Conservation (phyloP, 2,113 vertebrate species). For the Coptodon bakossiorum region DNA sequence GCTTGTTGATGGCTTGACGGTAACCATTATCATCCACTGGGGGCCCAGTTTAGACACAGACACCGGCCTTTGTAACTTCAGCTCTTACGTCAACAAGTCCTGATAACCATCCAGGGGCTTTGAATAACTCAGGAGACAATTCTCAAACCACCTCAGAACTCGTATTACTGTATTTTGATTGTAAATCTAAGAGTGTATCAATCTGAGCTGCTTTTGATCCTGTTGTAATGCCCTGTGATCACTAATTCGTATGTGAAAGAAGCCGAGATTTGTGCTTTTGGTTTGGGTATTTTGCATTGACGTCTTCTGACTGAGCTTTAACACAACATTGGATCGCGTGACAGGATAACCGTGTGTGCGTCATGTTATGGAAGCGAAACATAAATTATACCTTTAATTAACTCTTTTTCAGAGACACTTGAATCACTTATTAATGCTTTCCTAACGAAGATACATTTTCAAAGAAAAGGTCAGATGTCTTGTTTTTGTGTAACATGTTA, state of each 20-base stretch:
- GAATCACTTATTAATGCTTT: background rate
- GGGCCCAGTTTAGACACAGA: conserved; percentile 32
- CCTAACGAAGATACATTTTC: background rate
- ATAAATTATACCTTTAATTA: conserved; percentile 13
- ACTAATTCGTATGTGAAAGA: background rate
- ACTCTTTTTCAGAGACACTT: background rate
- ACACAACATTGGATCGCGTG: background rate
- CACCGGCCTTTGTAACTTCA: conserved; percentile 19
- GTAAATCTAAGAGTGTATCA: background rate
- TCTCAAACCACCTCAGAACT: background rate
- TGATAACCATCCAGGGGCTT: conserved; percentile 26
- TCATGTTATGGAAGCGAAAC: conserved; percentile 29
- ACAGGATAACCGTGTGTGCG: conserved; percentile 1
- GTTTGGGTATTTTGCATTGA: background rate
- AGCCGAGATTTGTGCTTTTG: background rate
- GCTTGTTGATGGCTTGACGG: conserved; percentile 32
- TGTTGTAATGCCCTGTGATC: background rate
- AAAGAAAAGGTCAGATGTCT: background rate
- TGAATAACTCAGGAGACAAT: conserved; percentile 24
- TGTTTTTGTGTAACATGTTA: background rate
- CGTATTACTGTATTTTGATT: background rate
- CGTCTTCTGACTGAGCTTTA: conserved; percentile 6
- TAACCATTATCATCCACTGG: conserved; percentile 18
- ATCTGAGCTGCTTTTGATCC: background rate
- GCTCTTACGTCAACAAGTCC: conserved; percentile 34